phyloP scores from a whole-genome alignment of 2,888 invertebrate species.

The Spialia ferax region DNA sequence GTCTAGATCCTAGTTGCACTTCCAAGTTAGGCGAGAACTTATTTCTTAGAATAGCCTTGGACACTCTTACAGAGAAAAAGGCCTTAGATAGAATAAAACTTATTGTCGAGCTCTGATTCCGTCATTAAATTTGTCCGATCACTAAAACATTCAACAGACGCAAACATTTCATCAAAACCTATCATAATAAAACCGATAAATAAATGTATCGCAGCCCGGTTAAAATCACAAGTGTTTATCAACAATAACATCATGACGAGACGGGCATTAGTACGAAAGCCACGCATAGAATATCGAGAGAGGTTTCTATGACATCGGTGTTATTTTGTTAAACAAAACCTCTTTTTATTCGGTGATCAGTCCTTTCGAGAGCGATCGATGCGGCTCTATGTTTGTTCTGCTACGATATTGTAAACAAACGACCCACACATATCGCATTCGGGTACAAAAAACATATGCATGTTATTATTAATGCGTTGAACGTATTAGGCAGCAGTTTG shows the following conservation, averaged over 20 bases:
- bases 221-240: conserved; percentile 59
- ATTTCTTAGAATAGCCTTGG: too few species aligned
- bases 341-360: conserved; percentile 63
- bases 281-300: conserved; percentile 50
- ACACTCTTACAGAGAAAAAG: too few species aligned
- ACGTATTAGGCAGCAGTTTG: conserved; percentile 28
- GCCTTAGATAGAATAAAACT: too few species aligned
- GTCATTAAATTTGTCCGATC: conserved; percentile 1
- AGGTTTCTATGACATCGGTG: conserved; percentile 63
- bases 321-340: conserved; percentile 67
- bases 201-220: conserved; percentile 43
- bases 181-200: conserved; percentile 36
- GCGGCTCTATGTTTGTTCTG: conserved; percentile 49
- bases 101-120: background rate
- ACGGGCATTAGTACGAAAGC: conserved; percentile 39
- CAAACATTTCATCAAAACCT: conserved; percentile 6
- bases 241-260: conserved; percentile 64
- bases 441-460: conserved; percentile 43
- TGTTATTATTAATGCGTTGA: conserved; percentile 27
- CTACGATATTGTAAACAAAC: conserved; percentile 52
- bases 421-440: conserved; percentile 45
- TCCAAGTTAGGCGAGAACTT: too few species aligned
- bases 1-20: too few species aligned
- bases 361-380: conserved; percentile 52
- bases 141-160: conserved; percentile 1